Percentiles rank a stretch among this genome's conserved stretches.
These are phyloP conservation scores for Orchestia grillus DNA, from an alignment of 1,140 invertebrate species.

Conservation along the genomic window DNA sequence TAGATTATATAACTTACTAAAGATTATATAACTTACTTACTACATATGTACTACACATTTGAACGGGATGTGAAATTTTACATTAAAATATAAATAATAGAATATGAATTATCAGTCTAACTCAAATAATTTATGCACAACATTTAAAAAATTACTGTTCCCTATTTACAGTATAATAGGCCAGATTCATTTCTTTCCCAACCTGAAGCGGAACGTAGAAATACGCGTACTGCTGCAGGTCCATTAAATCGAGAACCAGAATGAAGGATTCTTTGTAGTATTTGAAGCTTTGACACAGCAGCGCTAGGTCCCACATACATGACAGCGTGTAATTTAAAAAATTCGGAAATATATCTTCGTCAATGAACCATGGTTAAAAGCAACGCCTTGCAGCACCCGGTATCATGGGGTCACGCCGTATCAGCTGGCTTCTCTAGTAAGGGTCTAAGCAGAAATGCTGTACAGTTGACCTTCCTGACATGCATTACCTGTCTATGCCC, in stretches of 20 bases:
- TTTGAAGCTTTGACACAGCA: not conserved
- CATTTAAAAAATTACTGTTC: not conserved
- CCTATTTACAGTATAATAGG: too few species aligned
- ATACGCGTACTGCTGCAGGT: conserved; percentile 2
- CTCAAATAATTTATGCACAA: not conserved
- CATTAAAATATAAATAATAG: too few species aligned
- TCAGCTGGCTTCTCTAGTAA: not conserved
- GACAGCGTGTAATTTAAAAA: not conserved
- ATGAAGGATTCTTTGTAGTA: not conserved
- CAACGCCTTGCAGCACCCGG: not conserved
- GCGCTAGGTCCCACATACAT: not conserved
- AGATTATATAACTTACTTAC: too few species aligned
- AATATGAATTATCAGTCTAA: not conserved
- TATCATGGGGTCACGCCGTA: not conserved
- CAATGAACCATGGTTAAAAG: not conserved
- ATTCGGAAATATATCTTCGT: not conserved
- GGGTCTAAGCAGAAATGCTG: not conserved
- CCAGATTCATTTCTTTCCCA: too few species aligned
- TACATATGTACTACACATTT: too few species aligned
- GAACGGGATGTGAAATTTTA: too few species aligned
- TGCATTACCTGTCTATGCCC: too few species aligned
- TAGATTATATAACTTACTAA: too few species aligned
- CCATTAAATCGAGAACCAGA: not conserved
- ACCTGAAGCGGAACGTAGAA: not conserved
- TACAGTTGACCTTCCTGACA: not conserved